Evolutionary conservation across 92 coral and sea anemone genomes (phyloP).

Genomic region (Umimayanthus kanabou): DNA sequence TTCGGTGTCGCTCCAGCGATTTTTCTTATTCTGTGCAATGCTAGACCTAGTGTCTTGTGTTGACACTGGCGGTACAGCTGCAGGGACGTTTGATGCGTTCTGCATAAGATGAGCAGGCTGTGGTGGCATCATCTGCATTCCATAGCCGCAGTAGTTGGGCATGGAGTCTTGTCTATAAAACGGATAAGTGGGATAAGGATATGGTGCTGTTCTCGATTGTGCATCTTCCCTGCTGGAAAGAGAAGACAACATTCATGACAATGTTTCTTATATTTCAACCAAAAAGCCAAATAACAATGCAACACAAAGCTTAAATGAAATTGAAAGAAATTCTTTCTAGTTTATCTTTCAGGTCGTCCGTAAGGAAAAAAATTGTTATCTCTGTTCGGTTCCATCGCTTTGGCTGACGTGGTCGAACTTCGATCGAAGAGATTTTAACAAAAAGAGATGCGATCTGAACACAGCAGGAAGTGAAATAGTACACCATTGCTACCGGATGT

Average conservation of each 20-base stretch:
- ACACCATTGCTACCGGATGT: neutral
- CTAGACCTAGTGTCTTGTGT: no score
- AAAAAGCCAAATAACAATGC: neutral
- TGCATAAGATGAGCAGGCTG: neutral
- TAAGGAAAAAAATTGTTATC: neutral
- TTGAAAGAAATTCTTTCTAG: neutral
- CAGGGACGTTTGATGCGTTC: no score
- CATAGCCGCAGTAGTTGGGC: constrained; percentile 28
- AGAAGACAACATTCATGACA: neutral
- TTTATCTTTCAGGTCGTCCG: constrained; percentile 1
- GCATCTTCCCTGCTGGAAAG: neutral
- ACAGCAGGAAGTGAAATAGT: neutral
- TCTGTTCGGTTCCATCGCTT: neutral
- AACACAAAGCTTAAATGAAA: neutral
- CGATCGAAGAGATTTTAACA: no score
- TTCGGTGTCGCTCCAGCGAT: no score
- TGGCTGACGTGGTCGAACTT: neutral
- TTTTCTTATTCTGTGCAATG: no score
- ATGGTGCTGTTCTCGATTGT: neutral
- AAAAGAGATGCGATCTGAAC: neutral
- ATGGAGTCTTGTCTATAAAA: constrained; percentile 2
- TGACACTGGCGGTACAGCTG: no score
- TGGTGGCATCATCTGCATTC: constrained; percentile 26
- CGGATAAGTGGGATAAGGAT: constrained; percentile 10
- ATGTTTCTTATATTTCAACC: constrained; percentile 6